Evolutionary conservation across 2,113 vertebrate species (phyloP), one percentile per base, ranked within the genome.

Genomic region (Brachirus orientalis): DNA sequence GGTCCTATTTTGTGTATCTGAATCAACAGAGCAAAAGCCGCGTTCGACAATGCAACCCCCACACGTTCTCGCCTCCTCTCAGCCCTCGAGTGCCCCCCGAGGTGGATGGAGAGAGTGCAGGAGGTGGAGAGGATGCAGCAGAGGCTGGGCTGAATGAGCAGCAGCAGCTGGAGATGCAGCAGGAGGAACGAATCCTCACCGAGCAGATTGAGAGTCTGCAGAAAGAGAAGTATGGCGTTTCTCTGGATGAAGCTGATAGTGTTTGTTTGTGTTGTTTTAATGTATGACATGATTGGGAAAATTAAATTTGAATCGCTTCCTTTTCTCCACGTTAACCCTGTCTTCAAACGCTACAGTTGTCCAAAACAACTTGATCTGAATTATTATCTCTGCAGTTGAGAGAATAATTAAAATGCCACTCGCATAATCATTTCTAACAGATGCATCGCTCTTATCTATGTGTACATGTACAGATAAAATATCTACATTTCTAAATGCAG

Each of bases 161-260:
- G 87, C 95, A 98, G 85, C 94, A 97, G 59, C 90, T 88, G 1
- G 95, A 92, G 9, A 95, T 98, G 95, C 95, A 96, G 88, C 95
- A 96, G 75, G 97, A 98, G 80, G 97, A 98, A 83, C 91, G 90
- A 65, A 95, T 96, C 41, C 90, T 98, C 70, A 94, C 94, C 0
- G 93, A 96, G 77, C 96, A 98, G 90, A 98, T 98, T 0, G 97
- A 98, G 86, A 97, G 85, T 81, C 89, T 98, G 44, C 96, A 98
- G 91, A 98, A 97, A 71, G 96, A 98, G 77, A 98, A 98, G 97
- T 98, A 84, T 83, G 95, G 91, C 4, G 47, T 37, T 36, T 16
- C 17, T 3, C n/a, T 46, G 45, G 7, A 14, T n/a, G n/a, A 43
- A 1, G 45, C 9, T 16, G 51, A 9, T 1, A 11, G 52, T 7